Evolutionary conservation across 2,888 invertebrate species (phyloP), one percentile per base, ranked within the genome.

Genomic region (Cryptocheilus praepositus): DNA sequence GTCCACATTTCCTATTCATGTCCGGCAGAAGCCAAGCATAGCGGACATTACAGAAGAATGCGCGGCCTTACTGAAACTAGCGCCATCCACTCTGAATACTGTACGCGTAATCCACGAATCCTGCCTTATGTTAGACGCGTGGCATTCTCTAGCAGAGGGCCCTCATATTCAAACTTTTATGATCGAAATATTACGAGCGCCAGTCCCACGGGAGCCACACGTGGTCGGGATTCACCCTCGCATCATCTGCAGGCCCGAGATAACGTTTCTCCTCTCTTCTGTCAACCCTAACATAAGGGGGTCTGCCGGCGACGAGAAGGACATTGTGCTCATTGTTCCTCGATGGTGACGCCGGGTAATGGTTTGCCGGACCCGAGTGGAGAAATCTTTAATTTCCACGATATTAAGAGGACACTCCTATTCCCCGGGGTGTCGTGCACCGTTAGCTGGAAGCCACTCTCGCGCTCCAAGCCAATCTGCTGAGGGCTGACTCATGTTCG

Each of bases 321-420:
- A 83, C 82, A 83, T 84, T 80, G 80, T 79, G 71, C 77, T 76
- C 82, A 78, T 83, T 81, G 85, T 84, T 79, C 81, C 69, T 55
- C 49, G 61, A 70, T 70, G 70, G 70, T 68, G 63, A 65, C 75
- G 55, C 61, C n/a, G 71, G 80, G 76, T 83, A 83, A 85, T 85
- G 80, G 82, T 71, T 70, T 56, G 67, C 67, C 70, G 64, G 64
- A 61, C 75, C 63, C 53, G 72, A 71, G 51, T 69, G 59, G 66
- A 74, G 76, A 79, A 78, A 83, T 83, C 83, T 86, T 84, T 81
- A 83, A 85, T 85, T 86, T 82, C 79, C 77, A 64, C 71, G 77
- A 67, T 77, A 78, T 81, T 83, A 81, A 79, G 77, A 78, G 76
- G 76, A 36, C 73, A 69, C 70, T 70, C 66, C 46, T 21, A 69